Evolutionary conservation across 1,140 invertebrate genomes (phyloP), one percentile per base, ranked within the genome.

Genomic region (Penaeus japonicus): DNA sequence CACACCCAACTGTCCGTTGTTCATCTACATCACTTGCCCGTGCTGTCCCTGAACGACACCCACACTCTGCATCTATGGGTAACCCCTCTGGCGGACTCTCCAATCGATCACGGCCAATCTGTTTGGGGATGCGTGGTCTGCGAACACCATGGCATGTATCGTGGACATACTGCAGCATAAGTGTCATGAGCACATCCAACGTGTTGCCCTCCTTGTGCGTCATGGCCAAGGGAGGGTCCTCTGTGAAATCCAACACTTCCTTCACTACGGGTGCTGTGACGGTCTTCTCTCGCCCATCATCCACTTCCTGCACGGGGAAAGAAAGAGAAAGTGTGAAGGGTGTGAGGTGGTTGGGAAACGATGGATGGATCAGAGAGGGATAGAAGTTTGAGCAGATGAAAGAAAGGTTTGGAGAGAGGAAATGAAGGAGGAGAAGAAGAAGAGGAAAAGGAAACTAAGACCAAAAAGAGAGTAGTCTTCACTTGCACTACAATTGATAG

Each of bases 131-230:
- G 59, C 55, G 53, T 7, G 70, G 47, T 30, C 22, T 54, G 30
- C 53, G 70, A 59, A 73, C 53, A 54, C 86, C 86, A 78, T 88
- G 86, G 27, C 80, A 88, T 22, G 57, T 73, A 75, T 88, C 80
- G 62, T 88, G 86, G 39, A 88, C 81, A 62, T 88, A 88, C n/a
- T 77, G 80, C 55, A 88, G 39, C 86, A 88, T 84, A 4, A 88
- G n/a, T 15, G 54, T 24, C 86, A 88, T 88, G 1, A 88, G 80
- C 12, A 88, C 70, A 62, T 88, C 86, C 62, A 88, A 55, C 15
- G 86, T 83, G 54, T 88, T 88, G 32, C 86, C 86, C 24, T 70
- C 62, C 57, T 75, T 77, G 30, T 88, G 80, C 20, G 39, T 62
- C 86, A 88, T 83, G 39, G 30, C 47, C 47, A 47, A 20, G 22